A percentile compares a stretch with the other conserved stretches of the same genome.
Conservation (phyloP, 2,113 vertebrate species). For the Sorex fumeus region DNA sequence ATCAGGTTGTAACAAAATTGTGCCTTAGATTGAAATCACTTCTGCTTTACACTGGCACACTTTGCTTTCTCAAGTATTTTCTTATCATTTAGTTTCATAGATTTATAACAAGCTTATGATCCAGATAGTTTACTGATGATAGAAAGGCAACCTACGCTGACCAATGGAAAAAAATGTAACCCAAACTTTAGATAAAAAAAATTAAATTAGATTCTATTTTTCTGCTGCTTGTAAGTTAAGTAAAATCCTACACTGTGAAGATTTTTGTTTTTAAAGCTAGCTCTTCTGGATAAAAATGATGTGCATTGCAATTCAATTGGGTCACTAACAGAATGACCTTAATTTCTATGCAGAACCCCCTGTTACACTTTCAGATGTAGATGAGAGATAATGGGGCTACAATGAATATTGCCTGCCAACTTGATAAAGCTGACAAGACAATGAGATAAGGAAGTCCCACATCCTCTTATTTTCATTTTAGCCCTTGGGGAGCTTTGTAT, state of each 20-base stretch:
- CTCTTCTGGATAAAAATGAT: constrained; percentile 57
- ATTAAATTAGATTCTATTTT: constrained; percentile 58
- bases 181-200: constrained; percentile 52
- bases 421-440: constrained; percentile 59
- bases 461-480: constrained; percentile 41
- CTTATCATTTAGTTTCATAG: constrained; percentile 45
- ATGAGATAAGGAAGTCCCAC: constrained; percentile 57
- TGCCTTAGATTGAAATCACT: not conserved
- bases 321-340: constrained; percentile 65
- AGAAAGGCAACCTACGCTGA: constrained; percentile 31
- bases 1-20: not conserved
- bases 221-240: constrained; percentile 36
- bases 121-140: constrained; percentile 27
- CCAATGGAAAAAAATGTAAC: constrained; percentile 25
- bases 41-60: not conserved
- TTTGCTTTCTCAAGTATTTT: not conserved
- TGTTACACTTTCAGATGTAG: constrained; percentile 50
- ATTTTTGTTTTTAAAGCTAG: constrained; percentile 44
- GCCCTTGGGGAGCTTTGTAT: constrained; percentile 19
- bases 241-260: constrained; percentile 51
- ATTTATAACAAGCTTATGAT: constrained; percentile 45
- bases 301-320: constrained; percentile 55
- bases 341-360: constrained; percentile 67
- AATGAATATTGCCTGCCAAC: constrained; percentile 30
- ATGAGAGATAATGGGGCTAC: constrained; percentile 58